These are phyloP conservation scores for Dendrocincla fuliginosa DNA, from an alignment of 2,797 vertebrate genomes.

Conservation along the genomic window DNA sequence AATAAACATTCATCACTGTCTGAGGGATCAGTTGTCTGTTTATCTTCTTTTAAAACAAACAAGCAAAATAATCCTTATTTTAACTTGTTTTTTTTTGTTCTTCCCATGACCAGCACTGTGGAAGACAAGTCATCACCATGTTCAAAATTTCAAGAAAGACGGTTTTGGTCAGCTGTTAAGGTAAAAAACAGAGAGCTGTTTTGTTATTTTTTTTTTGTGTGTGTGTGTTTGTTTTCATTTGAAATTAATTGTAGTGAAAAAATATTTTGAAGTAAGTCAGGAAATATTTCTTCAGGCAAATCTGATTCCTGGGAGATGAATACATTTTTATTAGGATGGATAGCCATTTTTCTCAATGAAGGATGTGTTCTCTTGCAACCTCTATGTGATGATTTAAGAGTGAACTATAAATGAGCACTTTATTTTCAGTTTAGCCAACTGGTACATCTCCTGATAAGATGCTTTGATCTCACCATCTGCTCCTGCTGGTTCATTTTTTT, in stretches of 20 bases:
- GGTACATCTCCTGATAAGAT: background rate
- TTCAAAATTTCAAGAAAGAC: slow-evolving; percentile 85
- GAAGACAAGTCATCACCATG: slow-evolving; percentile 82
- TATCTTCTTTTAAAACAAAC: background rate
- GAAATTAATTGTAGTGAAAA: background rate
- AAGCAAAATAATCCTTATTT: background rate
- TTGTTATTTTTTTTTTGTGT: background rate
- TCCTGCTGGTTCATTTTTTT: background rate
- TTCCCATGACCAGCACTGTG: slow-evolving; percentile 59
- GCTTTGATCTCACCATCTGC: background rate
- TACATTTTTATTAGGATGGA: background rate
- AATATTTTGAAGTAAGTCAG: background rate
- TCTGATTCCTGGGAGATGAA: background rate
- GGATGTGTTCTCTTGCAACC: background rate
- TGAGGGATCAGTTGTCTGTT: background rate
- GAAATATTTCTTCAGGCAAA: background rate
- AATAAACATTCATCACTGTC: background rate
- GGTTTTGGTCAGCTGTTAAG: slow-evolving; percentile 90
- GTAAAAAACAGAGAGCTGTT: slow-evolving; percentile 65
- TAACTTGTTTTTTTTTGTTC: background rate
- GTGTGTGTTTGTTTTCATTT: background rate
- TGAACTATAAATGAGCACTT: background rate
- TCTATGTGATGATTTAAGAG: background rate
- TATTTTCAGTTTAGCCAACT: background rate
- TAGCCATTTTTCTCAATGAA: background rate